Conservation (phyloP, 2,888 invertebrate genomes). For the Cosmorhoe ocellata region DNA sequence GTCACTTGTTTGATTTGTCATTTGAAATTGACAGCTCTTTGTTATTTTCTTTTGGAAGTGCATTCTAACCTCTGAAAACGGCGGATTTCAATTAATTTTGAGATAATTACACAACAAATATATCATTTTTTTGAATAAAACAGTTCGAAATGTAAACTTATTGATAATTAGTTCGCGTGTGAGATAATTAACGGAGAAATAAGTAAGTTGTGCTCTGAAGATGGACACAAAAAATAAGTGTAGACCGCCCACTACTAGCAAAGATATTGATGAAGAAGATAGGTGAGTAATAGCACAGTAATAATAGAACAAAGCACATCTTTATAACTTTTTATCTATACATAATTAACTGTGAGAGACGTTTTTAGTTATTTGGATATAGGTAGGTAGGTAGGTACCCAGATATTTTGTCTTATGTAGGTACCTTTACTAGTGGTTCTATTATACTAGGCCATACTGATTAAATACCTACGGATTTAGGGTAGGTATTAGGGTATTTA, state of each 20-base stretch:
- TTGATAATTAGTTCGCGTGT: neutral
- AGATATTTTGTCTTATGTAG: no score
- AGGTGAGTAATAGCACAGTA: conserved; percentile 42
- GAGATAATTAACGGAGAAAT: neutral
- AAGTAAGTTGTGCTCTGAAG: conserved; percentile 48
- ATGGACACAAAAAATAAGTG: conserved; percentile 59
- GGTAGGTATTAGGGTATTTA: no score
- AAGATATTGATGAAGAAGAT: conserved; percentile 66
- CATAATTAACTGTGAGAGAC: no score
- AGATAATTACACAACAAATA: neutral
- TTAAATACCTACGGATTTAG: no score
- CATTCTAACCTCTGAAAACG: conserved; percentile 32
- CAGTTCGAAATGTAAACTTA: neutral
- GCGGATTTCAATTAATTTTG: neutral
- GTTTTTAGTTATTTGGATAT: no score
- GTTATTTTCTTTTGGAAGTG: conserved; percentile 18
- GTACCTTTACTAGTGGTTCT: no score
- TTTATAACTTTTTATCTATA: no score
- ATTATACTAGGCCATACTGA: no score
- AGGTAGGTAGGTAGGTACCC: no score
- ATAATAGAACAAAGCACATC: no score
- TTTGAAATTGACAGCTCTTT: conserved; percentile 18
- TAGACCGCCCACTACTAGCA: conserved; percentile 56
- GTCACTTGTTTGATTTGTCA: conserved; percentile 5
- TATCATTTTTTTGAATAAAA: neutral